phyloP scores from a whole-genome alignment of 2,797 vertebrate genomes.

The Chanos chanos region DNA sequence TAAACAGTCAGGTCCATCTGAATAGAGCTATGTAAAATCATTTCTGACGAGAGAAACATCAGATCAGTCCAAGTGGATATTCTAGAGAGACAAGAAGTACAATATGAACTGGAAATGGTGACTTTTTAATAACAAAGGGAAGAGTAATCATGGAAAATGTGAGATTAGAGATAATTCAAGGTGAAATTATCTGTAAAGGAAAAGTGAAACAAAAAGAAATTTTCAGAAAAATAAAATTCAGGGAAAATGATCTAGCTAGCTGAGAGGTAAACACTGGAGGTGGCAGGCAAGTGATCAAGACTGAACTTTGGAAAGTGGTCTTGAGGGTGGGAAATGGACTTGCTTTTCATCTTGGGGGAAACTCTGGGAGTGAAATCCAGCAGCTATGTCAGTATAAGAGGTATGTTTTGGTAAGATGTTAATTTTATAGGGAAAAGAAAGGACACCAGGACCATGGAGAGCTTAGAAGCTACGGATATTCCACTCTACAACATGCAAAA shows the following conservation, averaged over 20 bases:
- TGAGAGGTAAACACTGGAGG: conserved; percentile 26
- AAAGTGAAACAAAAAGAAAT: not conserved
- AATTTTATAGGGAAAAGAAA: conserved; percentile 1
- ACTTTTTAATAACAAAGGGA: too few species aligned
- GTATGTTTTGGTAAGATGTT: conserved; percentile 1
- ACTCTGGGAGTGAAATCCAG: conserved; percentile 15
- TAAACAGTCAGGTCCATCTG: too few species aligned
- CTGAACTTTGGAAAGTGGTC: conserved; percentile 26
- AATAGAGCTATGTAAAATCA: too few species aligned
- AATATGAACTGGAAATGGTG: too few species aligned
- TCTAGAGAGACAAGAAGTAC: too few species aligned
- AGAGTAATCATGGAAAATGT: too few species aligned
- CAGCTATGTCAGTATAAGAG: conserved; percentile 3
- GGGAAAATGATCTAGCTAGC: not conserved
- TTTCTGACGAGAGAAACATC: too few species aligned
- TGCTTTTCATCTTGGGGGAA: conserved; percentile 5
- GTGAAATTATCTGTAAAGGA: too few species aligned
- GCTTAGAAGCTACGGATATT: too few species aligned
- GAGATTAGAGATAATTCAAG: too few species aligned
- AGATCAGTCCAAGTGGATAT: too few species aligned
- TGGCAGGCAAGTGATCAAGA: conserved; percentile 34
- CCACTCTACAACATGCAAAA: too few species aligned
- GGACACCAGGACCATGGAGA: not conserved
- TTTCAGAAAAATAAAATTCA: conserved; percentile 5
- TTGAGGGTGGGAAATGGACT: conserved; percentile 13